phyloP scores from a whole-genome alignment of 1,140 invertebrate species.

The Lasioglossum baleicum region DNA sequence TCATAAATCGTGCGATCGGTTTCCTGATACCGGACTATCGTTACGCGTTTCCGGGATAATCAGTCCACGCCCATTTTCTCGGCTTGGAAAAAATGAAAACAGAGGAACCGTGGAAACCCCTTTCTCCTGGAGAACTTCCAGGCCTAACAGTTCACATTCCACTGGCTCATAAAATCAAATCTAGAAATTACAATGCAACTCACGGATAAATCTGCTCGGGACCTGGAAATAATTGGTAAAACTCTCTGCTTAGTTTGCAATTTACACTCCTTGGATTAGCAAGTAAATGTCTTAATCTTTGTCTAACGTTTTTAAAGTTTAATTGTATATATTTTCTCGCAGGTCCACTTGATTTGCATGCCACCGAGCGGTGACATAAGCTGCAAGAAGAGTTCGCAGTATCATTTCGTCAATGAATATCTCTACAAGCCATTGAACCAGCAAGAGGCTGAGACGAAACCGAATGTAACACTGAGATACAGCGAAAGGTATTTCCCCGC shows the following conservation, averaged over 20 bases:
- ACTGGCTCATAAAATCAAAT: background rate
- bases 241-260: no score
- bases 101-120: background rate
- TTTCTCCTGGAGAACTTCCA: conserved; percentile 17
- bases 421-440: conserved; percentile 93
- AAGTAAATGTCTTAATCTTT: no score
- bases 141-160: background rate
- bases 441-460: conserved; percentile 88
- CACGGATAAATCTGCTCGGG: no score
- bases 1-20: conserved; percentile 25
- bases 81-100: conserved; percentile 8
- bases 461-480: conserved; percentile 91
- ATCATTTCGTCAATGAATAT: conserved; percentile 95
- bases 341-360: conserved; percentile 96
- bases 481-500: conserved; percentile 91
- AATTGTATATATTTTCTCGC: conserved; percentile 5
- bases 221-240: no score
- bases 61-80: conserved; percentile 18
- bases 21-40: conserved; percentile 1
- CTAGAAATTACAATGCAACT: no score
- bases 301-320: no score
- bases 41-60: conserved; percentile 28
- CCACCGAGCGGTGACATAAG: conserved; percentile 93
- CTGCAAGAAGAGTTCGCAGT: conserved; percentile 93
- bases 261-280: no score